These are phyloP conservation scores for Stenchaetothrips biformis DNA, from an alignment of 2,888 invertebrate species.

Conservation along the genomic window DNA sequence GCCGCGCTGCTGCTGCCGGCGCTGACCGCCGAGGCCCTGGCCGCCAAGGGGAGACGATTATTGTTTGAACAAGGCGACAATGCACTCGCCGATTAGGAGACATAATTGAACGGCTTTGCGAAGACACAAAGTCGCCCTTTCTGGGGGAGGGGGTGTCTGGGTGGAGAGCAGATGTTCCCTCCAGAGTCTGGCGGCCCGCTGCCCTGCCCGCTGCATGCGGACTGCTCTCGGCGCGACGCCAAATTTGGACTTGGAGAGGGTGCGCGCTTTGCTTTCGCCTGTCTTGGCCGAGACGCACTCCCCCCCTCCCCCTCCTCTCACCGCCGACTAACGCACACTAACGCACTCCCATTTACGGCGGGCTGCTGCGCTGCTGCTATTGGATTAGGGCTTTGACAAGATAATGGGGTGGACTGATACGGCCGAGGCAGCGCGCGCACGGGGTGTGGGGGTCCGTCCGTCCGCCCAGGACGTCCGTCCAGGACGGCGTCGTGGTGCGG, in stretches of 20 bases:
- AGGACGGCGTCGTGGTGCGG: no score
- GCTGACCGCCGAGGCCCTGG: no score
- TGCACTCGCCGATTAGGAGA: neutral
- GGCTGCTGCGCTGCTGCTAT: conserved; percentile 38
- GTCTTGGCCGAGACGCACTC: conserved; percentile 17
- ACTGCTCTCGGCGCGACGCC: conserved; percentile 31
- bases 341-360: conserved; percentile 28
- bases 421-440: neutral
- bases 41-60: no score
- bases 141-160: conserved; percentile 24
- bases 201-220: no score
- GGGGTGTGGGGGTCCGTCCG: no score
- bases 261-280: neutral
- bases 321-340: conserved; percentile 33
- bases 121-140: conserved; percentile 42
- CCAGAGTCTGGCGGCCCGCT: neutral
- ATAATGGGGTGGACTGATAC: conserved; percentile 23
- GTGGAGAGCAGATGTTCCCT: no score
- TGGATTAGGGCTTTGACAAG: conserved; percentile 41
- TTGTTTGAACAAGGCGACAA: neutral
- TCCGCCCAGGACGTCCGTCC: no score
- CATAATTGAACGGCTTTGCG: neutral
- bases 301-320: conserved; percentile 30
- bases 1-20: no score
- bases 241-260: conserved; percentile 34